phyloP scores from a whole-genome alignment of 2,113 vertebrate genomes.

The Saccopteryx leptura region DNA sequence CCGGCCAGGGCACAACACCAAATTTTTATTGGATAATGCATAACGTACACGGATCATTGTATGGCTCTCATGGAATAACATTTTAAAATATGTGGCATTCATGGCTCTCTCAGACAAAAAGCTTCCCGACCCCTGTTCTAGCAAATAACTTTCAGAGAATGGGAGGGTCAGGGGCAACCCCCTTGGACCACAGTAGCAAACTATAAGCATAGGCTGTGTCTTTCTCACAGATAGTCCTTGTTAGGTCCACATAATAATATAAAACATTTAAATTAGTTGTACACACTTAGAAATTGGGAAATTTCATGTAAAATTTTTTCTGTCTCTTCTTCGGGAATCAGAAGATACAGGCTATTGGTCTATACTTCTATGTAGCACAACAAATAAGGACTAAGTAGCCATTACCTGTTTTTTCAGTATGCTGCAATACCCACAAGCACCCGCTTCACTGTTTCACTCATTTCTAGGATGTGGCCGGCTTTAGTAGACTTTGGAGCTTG shows the following conservation, averaged over 20 bases:
- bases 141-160: not conserved
- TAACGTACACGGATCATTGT: too few species aligned
- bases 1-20: too few species aligned
- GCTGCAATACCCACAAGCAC: not conserved
- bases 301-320: not conserved
- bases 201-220: not conserved
- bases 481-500: not conserved
- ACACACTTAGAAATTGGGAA: not conserved
- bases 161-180: too few species aligned
- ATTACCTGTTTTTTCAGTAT: not conserved
- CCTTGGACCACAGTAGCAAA: not conserved
- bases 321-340: not conserved
- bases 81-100: too few species aligned
- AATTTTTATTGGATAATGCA: too few species aligned
- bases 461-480: not conserved
- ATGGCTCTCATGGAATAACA: too few species aligned
- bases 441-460: not conserved
- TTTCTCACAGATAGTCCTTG: not conserved
- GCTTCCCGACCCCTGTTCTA: not conserved
- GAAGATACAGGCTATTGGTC: not conserved
- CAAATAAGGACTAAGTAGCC: too few species aligned
- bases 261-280: not conserved
- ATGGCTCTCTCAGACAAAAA: too few species aligned
- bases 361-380: not conserved
- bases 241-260: not conserved